Conservation (phyloP, 2,888 invertebrate species). For the Fragum fragum region DNA sequence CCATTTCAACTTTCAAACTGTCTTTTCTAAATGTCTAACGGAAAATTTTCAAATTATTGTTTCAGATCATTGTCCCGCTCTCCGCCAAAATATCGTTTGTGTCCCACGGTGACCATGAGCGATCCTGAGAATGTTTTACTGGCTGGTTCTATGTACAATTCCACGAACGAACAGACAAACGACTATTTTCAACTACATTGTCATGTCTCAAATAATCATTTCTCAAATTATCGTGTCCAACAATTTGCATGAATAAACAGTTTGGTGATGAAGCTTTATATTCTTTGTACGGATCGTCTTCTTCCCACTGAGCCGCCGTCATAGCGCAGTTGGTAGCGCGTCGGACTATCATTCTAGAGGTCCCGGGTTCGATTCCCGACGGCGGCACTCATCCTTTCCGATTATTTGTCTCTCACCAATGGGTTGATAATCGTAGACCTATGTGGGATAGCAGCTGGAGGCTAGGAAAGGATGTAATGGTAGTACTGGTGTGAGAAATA, state of each 20-base stretch:
- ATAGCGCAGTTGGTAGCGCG: no score
- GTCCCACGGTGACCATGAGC: not conserved
- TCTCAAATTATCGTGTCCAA: constrained; percentile 23
- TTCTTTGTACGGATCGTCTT: constrained; percentile 18
- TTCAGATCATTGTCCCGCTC: not conserved
- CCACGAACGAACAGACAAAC: not conserved
- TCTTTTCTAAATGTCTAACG: not conserved
- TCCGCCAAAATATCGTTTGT: not conserved
- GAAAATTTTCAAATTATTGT: not conserved
- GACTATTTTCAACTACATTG: not conserved
- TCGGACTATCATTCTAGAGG: no score
- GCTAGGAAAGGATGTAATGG: no score
- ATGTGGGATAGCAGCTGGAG: no score
- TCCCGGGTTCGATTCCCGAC: no score
- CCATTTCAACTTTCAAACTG: not conserved
- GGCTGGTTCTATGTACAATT: not conserved
- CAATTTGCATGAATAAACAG: constrained; percentile 44
- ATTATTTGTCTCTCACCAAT: no score
- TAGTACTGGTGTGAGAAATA: no score
- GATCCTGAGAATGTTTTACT: not conserved
- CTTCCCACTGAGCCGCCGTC: no score
- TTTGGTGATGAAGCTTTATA: constrained; percentile 27
- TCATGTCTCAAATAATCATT: not conserved
- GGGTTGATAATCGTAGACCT: no score
- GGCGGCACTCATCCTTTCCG: no score